Conservation (phyloP, 2,888 invertebrate genomes). For the Calliopum simillimum region DNA sequence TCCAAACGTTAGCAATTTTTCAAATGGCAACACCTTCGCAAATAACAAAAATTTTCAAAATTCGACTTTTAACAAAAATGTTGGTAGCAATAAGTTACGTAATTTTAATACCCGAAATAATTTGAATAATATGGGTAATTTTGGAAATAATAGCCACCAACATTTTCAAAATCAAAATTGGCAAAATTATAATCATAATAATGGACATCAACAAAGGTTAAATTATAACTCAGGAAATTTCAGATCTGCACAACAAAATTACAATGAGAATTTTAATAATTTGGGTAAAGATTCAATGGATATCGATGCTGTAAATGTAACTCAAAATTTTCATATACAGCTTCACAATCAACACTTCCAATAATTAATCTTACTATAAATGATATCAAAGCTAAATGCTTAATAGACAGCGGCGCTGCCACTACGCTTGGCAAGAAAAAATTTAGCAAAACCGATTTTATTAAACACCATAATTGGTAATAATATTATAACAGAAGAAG, state of each 20-base stretch:
- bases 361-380: not conserved
- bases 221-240: constrained; percentile 9
- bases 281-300: no score
- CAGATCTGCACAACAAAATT: not conserved
- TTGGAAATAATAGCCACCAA: no score
- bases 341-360: not conserved
- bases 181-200: not conserved
- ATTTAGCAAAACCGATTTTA: constrained; percentile 13
- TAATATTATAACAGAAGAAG: constrained; percentile 27
- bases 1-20: no score
- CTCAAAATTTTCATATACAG: constrained; percentile 30
- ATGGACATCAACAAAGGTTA: not conserved
- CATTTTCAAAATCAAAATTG: no score
- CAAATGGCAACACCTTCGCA: no score
- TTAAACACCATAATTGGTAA: constrained; percentile 12
- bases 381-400: no score
- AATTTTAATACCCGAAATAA: no score
- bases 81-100: no score
- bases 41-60: no score
- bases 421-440: constrained; percentile 18
- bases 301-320: constrained; percentile 20
- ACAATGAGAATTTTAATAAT: no score
- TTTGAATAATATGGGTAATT: no score
- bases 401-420: constrained; percentile 28
- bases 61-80: no score